Conservation (phyloP, 2,888 invertebrate species). For the Synergus gifuensis region DNA sequence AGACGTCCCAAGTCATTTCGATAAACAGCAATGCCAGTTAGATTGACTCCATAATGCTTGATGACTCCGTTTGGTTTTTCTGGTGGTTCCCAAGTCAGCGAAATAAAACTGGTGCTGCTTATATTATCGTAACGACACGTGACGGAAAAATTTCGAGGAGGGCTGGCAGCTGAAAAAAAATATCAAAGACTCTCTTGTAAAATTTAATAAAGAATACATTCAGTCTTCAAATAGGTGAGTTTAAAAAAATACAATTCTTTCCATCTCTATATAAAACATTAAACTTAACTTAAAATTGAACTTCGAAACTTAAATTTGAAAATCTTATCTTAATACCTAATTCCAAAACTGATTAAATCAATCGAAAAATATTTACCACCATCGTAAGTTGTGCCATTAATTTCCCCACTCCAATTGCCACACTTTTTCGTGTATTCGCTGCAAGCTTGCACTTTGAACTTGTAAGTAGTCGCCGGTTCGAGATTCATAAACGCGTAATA, state of each 20-base stretch:
- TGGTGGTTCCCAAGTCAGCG: conserved; percentile 87
- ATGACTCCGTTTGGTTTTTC: conserved; percentile 88
- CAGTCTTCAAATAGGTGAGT: not conserved
- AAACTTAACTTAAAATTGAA: not conserved
- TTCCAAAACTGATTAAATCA: not conserved
- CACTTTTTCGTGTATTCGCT: conserved; percentile 88
- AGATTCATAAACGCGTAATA: conserved; percentile 89
- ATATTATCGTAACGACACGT: conserved; percentile 84
- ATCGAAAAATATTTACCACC: conserved; percentile 78
- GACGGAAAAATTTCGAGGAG: conserved; percentile 84
- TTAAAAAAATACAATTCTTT: not conserved
- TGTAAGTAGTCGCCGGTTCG: conserved; percentile 88
- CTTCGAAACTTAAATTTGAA: not conserved
- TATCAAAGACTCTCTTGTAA: conserved; percentile 33
- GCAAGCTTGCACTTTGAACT: conserved; percentile 89
- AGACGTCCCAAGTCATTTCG: conserved; percentile 78
- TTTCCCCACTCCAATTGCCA: conserved; percentile 87
- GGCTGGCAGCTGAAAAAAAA: conserved; percentile 81
- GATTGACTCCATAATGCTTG: conserved; percentile 85
- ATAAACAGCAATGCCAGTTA: conserved; percentile 79
- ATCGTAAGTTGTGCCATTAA: conserved; percentile 90
- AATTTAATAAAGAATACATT: conserved; percentile 9
- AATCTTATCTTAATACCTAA: not conserved
- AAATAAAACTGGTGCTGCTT: conserved; percentile 82
- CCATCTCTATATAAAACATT: not conserved